These are phyloP conservation scores for Uloborus diversus DNA, from an alignment of 1,140 invertebrate species.

Conservation along the genomic window DNA sequence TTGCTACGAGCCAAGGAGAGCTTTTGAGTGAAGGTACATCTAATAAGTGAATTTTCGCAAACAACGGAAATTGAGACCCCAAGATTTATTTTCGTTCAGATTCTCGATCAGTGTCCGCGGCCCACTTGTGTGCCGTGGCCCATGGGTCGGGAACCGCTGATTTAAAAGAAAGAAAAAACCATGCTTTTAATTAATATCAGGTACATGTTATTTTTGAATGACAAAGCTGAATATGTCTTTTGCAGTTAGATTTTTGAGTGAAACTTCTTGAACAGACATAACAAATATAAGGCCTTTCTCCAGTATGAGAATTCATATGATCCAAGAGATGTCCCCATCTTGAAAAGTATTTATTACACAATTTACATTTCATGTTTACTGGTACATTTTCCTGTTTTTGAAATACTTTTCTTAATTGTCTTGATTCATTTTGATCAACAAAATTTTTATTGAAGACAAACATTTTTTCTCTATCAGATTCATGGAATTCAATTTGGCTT, in stretches of 20 bases:
- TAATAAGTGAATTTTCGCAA: too few relatives aligned
- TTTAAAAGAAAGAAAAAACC: background rate
- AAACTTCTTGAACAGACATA: conserved; percentile 20
- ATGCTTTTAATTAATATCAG: background rate
- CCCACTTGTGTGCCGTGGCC: too few relatives aligned
- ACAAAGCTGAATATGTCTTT: conserved; percentile 24
- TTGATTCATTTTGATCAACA: background rate
- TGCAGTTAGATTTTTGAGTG: conserved; percentile 26
- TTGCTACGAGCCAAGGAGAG: too few relatives aligned
- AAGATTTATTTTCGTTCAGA: background rate
- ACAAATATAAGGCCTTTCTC: conserved; percentile 21
- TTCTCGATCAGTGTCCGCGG: too few relatives aligned
- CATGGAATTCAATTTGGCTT: background rate
- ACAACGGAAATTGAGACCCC: too few relatives aligned
- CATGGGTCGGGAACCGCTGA: too few relatives aligned
- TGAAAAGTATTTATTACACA: conserved; percentile 3
- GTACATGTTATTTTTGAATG: conserved; percentile 1
- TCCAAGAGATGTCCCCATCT: conserved; percentile 15
- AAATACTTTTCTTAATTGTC: background rate
- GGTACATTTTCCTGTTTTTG: background rate
- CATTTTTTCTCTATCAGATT: too few relatives aligned
- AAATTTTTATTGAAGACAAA: background rate
- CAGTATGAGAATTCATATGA: conserved; percentile 39
- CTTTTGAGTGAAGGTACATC: too few relatives aligned
- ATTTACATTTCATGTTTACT: conserved; percentile 6